phyloP scores from a whole-genome alignment of 2,797 vertebrate genomes.

The Perodicticus potto region DNA sequence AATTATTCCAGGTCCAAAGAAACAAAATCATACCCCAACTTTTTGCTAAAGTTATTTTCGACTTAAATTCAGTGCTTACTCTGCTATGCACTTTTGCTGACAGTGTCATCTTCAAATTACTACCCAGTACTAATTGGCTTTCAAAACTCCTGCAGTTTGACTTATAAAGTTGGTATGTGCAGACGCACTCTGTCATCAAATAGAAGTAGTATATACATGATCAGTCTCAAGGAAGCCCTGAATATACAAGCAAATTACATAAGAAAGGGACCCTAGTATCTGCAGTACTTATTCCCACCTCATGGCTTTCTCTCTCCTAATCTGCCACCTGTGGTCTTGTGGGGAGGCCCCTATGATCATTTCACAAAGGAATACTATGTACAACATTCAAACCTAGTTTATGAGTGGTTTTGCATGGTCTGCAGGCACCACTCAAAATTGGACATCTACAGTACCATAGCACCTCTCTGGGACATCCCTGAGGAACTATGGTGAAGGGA shows the following conservation, averaged over 20 bases:
- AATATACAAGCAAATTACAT: neutral
- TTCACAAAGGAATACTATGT: neutral
- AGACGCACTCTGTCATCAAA: neutral
- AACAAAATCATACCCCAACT: neutral
- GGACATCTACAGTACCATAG: neutral
- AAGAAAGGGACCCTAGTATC: neutral
- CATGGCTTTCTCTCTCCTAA: neutral
- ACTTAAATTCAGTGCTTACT: neutral
- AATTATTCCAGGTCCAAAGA: neutral
- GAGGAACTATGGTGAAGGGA: neutral
- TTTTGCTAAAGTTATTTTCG: neutral
- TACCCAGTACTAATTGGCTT: neutral
- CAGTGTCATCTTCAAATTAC: neutral
- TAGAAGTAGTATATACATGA: neutral
- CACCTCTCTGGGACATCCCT: neutral
- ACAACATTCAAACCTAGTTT: neutral
- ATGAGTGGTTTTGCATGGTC: neutral
- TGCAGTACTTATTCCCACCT: neutral
- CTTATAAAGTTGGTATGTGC: neutral
- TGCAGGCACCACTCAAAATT: neutral
- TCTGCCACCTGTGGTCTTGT: neutral
- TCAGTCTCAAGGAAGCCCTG: neutral
- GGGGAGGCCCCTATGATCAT: no score
- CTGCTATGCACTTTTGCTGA: neutral
- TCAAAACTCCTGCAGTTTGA: neutral